phyloP scores from a whole-genome alignment of 2,888 invertebrate genomes.

The Hirtodrosophila histrioides region DNA sequence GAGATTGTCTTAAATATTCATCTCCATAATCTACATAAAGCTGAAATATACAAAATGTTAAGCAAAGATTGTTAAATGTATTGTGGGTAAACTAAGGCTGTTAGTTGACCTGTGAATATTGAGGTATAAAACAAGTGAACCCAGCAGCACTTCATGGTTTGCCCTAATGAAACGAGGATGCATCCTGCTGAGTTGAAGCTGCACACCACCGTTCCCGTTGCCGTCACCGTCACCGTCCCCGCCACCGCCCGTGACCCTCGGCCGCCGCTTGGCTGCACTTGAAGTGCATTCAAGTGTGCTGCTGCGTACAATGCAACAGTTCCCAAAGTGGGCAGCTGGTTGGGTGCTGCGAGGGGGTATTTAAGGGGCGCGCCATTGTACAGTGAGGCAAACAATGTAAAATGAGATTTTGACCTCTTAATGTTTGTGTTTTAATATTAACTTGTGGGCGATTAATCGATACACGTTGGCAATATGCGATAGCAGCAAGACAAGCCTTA shows the following conservation, averaged over 20 bases:
- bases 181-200: background rate
- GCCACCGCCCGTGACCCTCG: constrained; percentile 1
- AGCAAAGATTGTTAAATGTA: background rate
- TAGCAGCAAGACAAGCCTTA: too few relatives aligned
- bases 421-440: too few relatives aligned
- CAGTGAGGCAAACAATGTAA: constrained; percentile 23
- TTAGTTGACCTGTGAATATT: background rate
- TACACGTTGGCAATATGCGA: background rate
- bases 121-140: too few relatives aligned
- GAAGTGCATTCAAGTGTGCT: constrained; percentile 65
- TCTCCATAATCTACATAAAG: too few relatives aligned
- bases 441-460: constrained; percentile 7
- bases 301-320: constrained; percentile 58
- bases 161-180: constrained; percentile 30
- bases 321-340: constrained; percentile 30
- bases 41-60: too few relatives aligned
- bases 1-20: too few relatives aligned
- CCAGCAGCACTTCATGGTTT: background rate
- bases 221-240: background rate
- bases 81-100: background rate
- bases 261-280: constrained; percentile 58
- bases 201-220: background rate
- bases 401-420: constrained; percentile 1
- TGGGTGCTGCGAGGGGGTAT: background rate
- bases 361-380: background rate